phyloP scores from a whole-genome alignment of 2,888 invertebrate species.

The Pterostichus madidus region DNA sequence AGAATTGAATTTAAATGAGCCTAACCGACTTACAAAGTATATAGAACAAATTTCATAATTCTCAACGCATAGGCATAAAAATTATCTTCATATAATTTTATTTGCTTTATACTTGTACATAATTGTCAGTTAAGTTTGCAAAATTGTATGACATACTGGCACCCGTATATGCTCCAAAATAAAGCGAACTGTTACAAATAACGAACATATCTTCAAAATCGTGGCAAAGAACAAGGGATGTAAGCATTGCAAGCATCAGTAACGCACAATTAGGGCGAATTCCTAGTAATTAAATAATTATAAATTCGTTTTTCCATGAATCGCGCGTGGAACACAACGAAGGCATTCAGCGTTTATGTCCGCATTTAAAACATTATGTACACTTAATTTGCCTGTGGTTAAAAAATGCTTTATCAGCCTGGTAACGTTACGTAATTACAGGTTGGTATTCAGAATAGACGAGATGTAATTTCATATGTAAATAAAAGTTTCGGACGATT shows the following conservation, averaged over 20 bases:
- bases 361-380: slow-evolving; percentile 48
- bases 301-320: slow-evolving; percentile 13
- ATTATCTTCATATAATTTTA: too few species aligned
- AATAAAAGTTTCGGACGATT: slow-evolving; percentile 54
- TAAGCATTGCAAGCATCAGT: background rate
- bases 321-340: background rate
- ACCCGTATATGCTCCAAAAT: too few species aligned
- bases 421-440: slow-evolving; percentile 46
- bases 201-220: background rate
- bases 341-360: slow-evolving; percentile 23
- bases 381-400: slow-evolving; percentile 54
- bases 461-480: slow-evolving; percentile 59
- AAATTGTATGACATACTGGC: too few species aligned
- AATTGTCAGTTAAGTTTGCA: too few species aligned
- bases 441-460: slow-evolving; percentile 49
- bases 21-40: too few species aligned
- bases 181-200: too few species aligned
- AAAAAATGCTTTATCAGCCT: slow-evolving; percentile 56
- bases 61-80: too few species aligned
- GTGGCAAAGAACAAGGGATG: background rate
- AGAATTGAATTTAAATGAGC: too few species aligned
- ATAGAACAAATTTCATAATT: too few species aligned
- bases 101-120: too few species aligned
- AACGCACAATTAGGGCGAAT: slow-evolving; percentile 15
- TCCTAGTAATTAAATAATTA: slow-evolving; percentile 46